A percentile compares a stretch with the other conserved stretches of the same genome.
phyloP scores from a whole-genome alignment of 2,113 vertebrate genomes.

The Myiagra hebetior region DNA sequence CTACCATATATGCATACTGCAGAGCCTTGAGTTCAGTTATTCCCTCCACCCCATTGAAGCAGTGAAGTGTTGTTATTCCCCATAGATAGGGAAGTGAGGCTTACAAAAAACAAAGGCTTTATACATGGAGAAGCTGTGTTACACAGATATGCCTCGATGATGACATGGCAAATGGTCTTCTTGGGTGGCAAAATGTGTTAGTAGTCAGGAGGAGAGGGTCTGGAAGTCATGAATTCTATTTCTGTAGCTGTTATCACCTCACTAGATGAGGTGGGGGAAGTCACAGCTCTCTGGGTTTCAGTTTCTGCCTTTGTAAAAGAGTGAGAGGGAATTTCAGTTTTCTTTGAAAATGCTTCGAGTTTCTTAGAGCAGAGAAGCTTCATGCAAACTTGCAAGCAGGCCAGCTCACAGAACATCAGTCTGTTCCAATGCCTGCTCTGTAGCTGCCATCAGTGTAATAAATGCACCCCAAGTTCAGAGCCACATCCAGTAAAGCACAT shows the following conservation, averaged over 20 bases:
- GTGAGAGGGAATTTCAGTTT: neutral
- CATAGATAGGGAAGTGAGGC: conserved; percentile 40
- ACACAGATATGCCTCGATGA: neutral
- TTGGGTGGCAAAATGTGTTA: conserved; percentile 3
- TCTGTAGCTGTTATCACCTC: conserved; percentile 41
- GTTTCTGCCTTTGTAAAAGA: neutral
- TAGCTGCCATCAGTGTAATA: neutral
- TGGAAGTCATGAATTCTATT: conserved; percentile 45
- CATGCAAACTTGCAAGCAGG: neutral
- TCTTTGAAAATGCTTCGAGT: neutral
- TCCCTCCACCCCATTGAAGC: neutral
- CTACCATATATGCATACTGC: neutral
- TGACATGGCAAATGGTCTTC: conserved; percentile 27
- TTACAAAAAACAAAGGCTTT: conserved; percentile 31
- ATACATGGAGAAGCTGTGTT: neutral
- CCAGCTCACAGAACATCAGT: neutral
- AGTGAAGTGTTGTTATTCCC: conserved; percentile 27
- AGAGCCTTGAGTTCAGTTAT: neutral
- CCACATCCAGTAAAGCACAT: neutral
- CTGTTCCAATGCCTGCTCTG: neutral
- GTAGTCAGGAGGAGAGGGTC: neutral
- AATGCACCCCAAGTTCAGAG: neutral
- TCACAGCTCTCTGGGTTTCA: neutral
- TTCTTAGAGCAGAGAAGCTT: neutral
- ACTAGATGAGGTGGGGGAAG: neutral